Evolutionary conservation across 1,140 invertebrate genomes (phyloP).

Genomic region (Dreissena rostriformis): DNA sequence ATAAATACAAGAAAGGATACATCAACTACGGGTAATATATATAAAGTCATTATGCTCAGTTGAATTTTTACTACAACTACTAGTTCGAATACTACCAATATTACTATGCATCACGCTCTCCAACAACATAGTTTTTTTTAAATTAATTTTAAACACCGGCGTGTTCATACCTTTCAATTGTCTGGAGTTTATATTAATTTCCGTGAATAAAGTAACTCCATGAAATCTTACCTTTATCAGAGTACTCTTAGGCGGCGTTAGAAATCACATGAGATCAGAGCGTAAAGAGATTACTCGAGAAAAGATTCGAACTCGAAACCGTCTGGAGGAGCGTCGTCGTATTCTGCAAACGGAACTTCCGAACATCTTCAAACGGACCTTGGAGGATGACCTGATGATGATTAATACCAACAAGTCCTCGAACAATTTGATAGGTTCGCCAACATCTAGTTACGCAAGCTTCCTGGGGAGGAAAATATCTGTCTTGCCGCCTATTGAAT

Average conservation of each 20-base stretch:
- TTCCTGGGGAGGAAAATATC: not conserved
- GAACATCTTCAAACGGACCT: constrained; percentile 23
- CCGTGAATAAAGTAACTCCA: too few species aligned
- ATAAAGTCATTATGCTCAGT: too few species aligned
- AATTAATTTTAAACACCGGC: too few species aligned
- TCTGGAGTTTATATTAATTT: too few species aligned
- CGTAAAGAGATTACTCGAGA: constrained; percentile 65
- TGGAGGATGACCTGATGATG: constrained; percentile 39
- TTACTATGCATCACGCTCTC: too few species aligned
- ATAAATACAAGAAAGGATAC: constrained; percentile 64
- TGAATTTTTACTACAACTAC: too few species aligned
- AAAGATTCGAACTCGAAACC: constrained; percentile 61
- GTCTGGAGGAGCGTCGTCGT: constrained; percentile 63
- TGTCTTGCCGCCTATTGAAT: not conserved
- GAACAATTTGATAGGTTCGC: not conserved
- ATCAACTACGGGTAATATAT: constrained; percentile 72
- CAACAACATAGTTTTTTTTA: too few species aligned
- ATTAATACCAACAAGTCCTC: constrained; percentile 4
- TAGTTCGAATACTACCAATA: too few species aligned
- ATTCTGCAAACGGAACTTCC: constrained; percentile 50
- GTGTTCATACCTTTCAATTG: too few species aligned
- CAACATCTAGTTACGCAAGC: not conserved
- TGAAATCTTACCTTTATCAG: too few species aligned
- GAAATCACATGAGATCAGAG: constrained; percentile 70
- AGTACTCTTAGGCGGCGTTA: constrained; percentile 54